phyloP scores from a whole-genome alignment of 2,888 invertebrate genomes.

The Invenusta paracnida region DNA sequence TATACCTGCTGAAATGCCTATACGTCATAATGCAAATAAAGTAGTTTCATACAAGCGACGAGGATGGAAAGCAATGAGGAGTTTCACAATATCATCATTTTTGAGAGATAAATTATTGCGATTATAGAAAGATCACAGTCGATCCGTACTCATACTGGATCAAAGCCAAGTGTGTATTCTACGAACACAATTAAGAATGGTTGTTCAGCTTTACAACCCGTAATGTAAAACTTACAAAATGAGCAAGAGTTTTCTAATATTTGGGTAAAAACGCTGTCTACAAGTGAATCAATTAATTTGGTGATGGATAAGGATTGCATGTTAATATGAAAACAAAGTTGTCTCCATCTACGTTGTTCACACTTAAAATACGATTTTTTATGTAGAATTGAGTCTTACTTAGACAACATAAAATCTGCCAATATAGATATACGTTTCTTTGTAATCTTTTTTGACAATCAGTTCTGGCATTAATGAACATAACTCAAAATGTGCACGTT shows the following conservation, averaged over 20 bases:
- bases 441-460: background rate
- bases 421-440: too few relatives aligned
- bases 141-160: background rate
- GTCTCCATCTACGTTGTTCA: background rate
- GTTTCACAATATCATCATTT: background rate
- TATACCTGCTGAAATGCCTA: background rate
- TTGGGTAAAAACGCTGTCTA: background rate
- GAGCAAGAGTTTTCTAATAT: background rate
- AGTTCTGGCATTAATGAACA: slow-evolving; percentile 16
- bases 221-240: background rate
- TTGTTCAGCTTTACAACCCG: background rate
- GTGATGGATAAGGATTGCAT: background rate
- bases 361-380: background rate
- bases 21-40: background rate
- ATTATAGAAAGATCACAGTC: background rate
- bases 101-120: background rate
- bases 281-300: background rate
- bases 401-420: background rate
- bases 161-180: background rate
- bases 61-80: background rate
- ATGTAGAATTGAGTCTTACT: background rate
- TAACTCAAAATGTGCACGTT: background rate
- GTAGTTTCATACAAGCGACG: background rate
- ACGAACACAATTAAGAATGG: background rate
- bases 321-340: background rate